Base-by-base conservation (phyloP, 2,888 invertebrate species). In the Invenusta paracnida region DNA sequence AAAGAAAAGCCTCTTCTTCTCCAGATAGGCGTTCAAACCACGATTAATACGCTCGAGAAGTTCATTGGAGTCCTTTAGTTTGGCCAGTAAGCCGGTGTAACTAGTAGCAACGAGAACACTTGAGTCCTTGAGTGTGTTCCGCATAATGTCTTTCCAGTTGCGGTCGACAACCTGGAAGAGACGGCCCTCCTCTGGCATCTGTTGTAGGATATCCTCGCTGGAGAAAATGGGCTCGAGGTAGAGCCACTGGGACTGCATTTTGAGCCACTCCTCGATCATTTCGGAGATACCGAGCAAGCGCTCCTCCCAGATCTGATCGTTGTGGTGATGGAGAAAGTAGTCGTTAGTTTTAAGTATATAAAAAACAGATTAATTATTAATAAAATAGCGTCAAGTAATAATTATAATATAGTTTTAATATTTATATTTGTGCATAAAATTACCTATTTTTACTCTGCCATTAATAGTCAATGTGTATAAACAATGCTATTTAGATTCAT, bases 171-270 rank as follows among this genome's bases (percentile, higher is more conserved):
- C 90, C 88, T 89, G 89, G 88, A 92, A 92, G 30, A 91, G 89
- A 27, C 91, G 88, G 2, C 91, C 91, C 87, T 92, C 91, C 87
- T 92, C 92, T 0, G 92, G 91, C 91, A 92, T 92, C 89, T 92
- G 92, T 85, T 91, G 90, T 90, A 91, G 91, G 88, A 92, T 92
- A 88, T 92, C 92, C 88, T 91, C 91, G 0, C 91, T 91, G 29
- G 90, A 90, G 89, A 91, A 91, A 87, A 91, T 91, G 2, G 92
- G 91, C 87, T 92, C 92, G 13, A 88, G 83, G 66, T 88, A 88
- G 67, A 88, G 84, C 88, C 89, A 92, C 88, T 91, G 91, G 11
- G 86, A 79, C 84, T 88, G 88, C n/a, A 91, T 91, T 88, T 91
- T 91, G 86, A 92, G 88, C 91, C 91, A 91, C 88, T 91, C 91